Percentiles rank a stretch among this genome's conserved stretches.
Evolutionary conservation across 2,113 vertebrate species (phyloP).

Genomic region (Columba janthina): DNA sequence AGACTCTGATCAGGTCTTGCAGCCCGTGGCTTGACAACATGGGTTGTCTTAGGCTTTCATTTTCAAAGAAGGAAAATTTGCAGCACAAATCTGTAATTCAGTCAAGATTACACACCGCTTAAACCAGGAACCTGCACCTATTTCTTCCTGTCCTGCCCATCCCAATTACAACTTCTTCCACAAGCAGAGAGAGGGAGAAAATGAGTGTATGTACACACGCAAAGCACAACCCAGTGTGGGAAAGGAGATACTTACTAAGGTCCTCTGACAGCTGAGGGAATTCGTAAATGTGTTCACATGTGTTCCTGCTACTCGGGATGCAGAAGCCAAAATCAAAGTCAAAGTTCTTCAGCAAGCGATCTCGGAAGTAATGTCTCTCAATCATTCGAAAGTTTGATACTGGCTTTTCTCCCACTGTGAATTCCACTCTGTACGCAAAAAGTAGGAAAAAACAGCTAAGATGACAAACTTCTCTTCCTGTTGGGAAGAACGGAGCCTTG

Average conservation of each 20-base stretch:
- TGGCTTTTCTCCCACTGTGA: conserved; percentile 94
- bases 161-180: background rate
- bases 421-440: conserved; percentile 87
- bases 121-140: background rate
- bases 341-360: conserved; percentile 95
- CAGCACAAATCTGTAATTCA: background rate
- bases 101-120: background rate
- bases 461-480: background rate
- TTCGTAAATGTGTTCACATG: conserved; percentile 98
- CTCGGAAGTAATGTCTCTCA: conserved; percentile 96
- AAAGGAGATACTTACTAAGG: conserved; percentile 83
- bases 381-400: conserved; percentile 98
- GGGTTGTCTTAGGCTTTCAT: background rate
- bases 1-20: background rate
- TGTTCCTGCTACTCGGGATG: conserved; percentile 97
- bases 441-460: background rate
- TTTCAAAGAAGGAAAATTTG: background rate
- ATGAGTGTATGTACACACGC: background rate
- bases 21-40: background rate
- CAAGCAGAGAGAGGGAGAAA: background rate
- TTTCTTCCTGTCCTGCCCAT: background rate
- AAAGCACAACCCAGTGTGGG: background rate
- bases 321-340: conserved; percentile 99
- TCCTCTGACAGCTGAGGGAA: conserved; percentile 97
- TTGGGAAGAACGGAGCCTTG: background rate